Evolutionary conservation across 2,888 invertebrate genomes (phyloP).

Genomic region (Alitta virens): DNA sequence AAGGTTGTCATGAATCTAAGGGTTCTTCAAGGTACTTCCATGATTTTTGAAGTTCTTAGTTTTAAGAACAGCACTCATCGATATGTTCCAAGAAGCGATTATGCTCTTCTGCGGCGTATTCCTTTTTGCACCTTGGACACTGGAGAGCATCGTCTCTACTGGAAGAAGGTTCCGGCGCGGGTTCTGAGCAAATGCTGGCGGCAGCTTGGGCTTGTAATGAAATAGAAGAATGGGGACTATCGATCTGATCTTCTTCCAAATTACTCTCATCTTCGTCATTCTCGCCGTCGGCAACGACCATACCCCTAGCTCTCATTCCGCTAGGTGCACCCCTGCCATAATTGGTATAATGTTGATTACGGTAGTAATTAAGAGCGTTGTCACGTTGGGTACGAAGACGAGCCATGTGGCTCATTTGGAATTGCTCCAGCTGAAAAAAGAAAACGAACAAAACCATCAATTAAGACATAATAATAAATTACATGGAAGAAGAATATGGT

Average conservation of each 20-base stretch:
- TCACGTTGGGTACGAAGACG: background rate
- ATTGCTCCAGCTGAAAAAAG: constrained; percentile 1
- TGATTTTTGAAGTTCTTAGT: background rate
- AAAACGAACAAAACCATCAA: too few species aligned
- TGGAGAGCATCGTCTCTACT: background rate
- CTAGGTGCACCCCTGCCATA: background rate
- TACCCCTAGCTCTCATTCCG: too few species aligned
- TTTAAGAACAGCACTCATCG: constrained; percentile 34
- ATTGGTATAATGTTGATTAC: background rate
- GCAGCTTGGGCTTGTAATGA: background rate
- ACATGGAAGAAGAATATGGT: too few species aligned
- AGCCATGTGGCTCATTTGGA: background rate
- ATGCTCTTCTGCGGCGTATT: constrained; percentile 35
- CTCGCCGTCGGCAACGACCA: background rate
- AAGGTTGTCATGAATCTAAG: too few species aligned
- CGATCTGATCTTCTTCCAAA: background rate
- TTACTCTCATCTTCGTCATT: background rate
- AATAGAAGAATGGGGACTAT: background rate
- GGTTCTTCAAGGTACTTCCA: too few species aligned
- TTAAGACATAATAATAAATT: too few species aligned
- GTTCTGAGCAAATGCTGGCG: background rate
- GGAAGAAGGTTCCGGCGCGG: too few species aligned
- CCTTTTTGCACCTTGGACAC: constrained; percentile 42
- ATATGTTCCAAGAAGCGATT: constrained; percentile 40
- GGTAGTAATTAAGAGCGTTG: background rate